Evolutionary conservation across 2,888 invertebrate genomes (phyloP).

Genomic region (Drosophila meridiana): DNA sequence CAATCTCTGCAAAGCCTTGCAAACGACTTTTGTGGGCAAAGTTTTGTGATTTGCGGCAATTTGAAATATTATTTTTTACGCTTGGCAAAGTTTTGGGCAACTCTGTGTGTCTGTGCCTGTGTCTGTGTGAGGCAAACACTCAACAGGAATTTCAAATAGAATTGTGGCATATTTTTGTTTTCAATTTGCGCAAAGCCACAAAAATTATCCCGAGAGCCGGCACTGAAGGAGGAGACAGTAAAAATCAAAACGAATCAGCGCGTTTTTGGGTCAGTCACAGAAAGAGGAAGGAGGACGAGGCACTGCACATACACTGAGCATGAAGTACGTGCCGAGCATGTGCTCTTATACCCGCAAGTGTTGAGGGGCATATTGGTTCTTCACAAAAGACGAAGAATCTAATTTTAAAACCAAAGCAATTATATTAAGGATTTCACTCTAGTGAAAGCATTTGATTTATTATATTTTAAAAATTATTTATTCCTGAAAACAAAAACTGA

Average conservation of each 20-base stretch:
- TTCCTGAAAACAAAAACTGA: too few relatives aligned
- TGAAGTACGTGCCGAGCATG: slow-evolving; percentile 65
- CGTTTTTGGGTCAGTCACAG: slow-evolving; percentile 76
- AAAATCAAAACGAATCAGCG: slow-evolving; percentile 77
- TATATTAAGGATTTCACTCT: too few relatives aligned
- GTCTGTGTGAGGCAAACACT: background rate
- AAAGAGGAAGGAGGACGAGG: slow-evolving; percentile 14
- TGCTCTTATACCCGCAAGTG: slow-evolving; percentile 17
- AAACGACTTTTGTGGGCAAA: slow-evolving; percentile 12
- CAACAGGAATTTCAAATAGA: slow-evolving; percentile 37
- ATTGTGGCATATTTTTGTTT: slow-evolving; percentile 58
- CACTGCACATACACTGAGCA: slow-evolving; percentile 32
- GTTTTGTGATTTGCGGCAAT: slow-evolving; percentile 33
- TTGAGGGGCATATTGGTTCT: background rate
- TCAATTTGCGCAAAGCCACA: slow-evolving; percentile 55
- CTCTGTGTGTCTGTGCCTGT: background rate
- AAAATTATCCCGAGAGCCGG: slow-evolving; percentile 24
- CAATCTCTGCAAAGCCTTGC: background rate
- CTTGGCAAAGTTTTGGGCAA: slow-evolving; percentile 4
- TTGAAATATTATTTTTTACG: slow-evolving; percentile 22
- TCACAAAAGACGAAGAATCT: too few relatives aligned
- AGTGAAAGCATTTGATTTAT: too few relatives aligned
- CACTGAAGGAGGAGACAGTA: slow-evolving; percentile 26
- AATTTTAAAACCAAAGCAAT: too few relatives aligned
- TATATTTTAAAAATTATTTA: too few relatives aligned